Evolutionary conservation across 2,113 vertebrate species (phyloP).

Genomic region (Oncorhynchus tshawytscha): DNA sequence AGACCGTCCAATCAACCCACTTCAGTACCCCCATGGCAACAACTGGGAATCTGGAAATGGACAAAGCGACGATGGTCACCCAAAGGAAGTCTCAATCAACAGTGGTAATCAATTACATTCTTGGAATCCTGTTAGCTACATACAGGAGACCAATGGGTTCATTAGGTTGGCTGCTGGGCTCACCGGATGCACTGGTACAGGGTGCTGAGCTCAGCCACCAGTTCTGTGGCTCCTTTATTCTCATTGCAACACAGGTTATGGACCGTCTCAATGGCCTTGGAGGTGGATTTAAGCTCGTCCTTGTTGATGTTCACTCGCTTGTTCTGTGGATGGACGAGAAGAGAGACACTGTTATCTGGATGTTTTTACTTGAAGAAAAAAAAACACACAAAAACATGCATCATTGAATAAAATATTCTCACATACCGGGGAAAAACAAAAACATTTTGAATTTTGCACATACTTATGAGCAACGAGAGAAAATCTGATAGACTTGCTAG

Average conservation of each 20-base stretch:
- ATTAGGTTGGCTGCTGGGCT: constrained; percentile 4
- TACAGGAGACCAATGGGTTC: not conserved
- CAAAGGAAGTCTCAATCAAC: not conserved
- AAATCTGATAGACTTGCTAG: no score
- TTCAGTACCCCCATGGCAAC: constrained; percentile 97
- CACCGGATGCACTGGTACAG: constrained; percentile 91
- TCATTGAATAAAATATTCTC: not conserved
- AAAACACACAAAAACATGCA: not conserved
- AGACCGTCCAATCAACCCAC: constrained; percentile 99
- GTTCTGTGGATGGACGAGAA: constrained; percentile 73
- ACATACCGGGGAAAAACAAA: not conserved
- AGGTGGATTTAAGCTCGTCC: constrained; percentile 94
- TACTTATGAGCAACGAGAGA: no score
- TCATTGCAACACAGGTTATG: constrained; percentile 97
- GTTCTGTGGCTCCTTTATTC: constrained; percentile 95
- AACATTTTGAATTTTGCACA: not conserved
- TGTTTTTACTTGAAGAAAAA: not conserved
- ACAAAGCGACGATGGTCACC: not conserved
- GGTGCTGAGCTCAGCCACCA: constrained; percentile 93
- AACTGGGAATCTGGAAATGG: constrained; percentile 85
- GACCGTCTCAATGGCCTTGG: constrained; percentile 94
- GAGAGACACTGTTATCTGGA: not conserved
- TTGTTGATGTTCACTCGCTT: constrained; percentile 97
- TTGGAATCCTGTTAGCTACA: not conserved
- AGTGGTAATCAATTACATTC: not conserved